phyloP scores from a whole-genome alignment of 2,797 vertebrate genomes.

The Coluber constrictor region DNA sequence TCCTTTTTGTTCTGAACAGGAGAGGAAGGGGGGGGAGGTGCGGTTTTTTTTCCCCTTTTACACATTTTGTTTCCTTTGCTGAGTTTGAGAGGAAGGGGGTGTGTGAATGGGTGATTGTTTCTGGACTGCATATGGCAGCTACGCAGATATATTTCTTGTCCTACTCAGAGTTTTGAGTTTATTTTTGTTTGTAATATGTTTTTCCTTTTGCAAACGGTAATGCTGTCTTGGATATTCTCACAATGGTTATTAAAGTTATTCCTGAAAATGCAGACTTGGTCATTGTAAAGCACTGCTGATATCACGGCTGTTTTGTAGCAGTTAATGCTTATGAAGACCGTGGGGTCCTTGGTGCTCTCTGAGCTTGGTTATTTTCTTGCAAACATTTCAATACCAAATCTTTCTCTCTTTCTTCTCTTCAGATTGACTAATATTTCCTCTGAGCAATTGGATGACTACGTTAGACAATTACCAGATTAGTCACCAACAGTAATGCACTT shows the following conservation, averaged over 20 bases:
- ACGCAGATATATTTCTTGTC: too few species aligned
- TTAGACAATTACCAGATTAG: background rate
- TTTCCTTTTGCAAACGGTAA: too few species aligned
- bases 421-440: background rate
- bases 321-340: background rate
- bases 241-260: background rate
- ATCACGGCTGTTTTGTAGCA: background rate
- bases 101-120: too few species aligned
- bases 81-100: too few species aligned
- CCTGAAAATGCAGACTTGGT: background rate
- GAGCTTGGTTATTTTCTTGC: background rate
- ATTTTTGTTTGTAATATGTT: too few species aligned
- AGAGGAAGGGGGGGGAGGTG: too few species aligned
- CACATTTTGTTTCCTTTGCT: too few species aligned
- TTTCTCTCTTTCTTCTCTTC: background rate
- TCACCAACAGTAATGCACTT: background rate
- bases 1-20: too few species aligned
- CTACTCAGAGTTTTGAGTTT: too few species aligned
- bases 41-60: too few species aligned
- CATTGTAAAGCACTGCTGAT: background rate
- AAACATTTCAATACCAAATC: background rate
- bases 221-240: too few species aligned
- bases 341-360: background rate
- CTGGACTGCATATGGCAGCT: too few species aligned
- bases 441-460: background rate